Evolutionary conservation across 2,888 invertebrate species (phyloP), one percentile per base, ranked within the genome.

Genomic region (Chydorus sphaericus): DNA sequence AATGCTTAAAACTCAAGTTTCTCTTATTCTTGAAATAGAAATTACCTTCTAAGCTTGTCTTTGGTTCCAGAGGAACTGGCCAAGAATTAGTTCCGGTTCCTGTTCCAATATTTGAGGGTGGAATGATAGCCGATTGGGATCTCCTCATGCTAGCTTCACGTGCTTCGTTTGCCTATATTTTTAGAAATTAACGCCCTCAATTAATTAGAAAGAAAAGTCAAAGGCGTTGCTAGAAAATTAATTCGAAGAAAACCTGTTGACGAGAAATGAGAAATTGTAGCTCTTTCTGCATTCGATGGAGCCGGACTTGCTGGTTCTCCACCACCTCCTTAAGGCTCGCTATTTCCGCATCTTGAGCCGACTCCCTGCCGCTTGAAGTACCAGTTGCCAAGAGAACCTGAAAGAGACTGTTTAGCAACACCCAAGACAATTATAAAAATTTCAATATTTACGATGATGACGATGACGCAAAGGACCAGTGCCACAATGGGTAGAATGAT

Each of bases 221-320:
- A 30, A 29, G 20, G 30, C 3, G 10, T 18, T 28, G 28, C 10
- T 14, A 23, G 28, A 26, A 10, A 4, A 26, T 16, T 23, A 48
- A 8, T 10, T 48, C n/a, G 4, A n/a, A 50, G 6, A 30, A 28
- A 33, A 55, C 55, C 49, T 55, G 20, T 31, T 55, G 55, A 23
- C 55, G 48, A 26, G 55, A 28, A 11, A 48, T 26, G 33, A 55
- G 31, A 23, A 55, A 55, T 28, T 55, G 55, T 2, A 55, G 33
- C 18, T 55, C 55, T 30, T 55, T 55, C 23, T 55, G 48, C 55
- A 55, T 55, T 3, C 55, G 55, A 33, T 55, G 55, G 6, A 55
- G 33, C 7, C 55, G 48, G 8, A 20, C 33, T 16, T 55, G 48
- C 16, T 55, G 55, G 30, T 31, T 33, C 33, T 55, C 55, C 26